A percentile compares a stretch with the other conserved stretches of the same genome.
phyloP scores from a whole-genome alignment of 2,888 invertebrate species.

The Nephrotoma flavescens region DNA sequence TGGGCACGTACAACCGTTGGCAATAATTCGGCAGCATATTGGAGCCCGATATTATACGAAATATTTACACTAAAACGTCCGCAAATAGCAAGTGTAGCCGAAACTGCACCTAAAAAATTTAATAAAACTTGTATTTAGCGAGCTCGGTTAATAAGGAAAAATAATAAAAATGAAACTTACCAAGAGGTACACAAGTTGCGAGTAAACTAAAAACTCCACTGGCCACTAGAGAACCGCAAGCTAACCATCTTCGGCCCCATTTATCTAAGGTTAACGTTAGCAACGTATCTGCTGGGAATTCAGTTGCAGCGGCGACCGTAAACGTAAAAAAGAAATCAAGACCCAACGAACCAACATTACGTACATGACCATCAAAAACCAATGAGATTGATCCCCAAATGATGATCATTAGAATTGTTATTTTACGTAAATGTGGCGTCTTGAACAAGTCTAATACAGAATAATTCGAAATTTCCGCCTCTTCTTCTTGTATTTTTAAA shows the following conservation, averaged over 20 bases:
- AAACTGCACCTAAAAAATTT: conserved; percentile 43
- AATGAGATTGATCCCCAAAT: conserved; percentile 85
- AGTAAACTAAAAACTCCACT: conserved; percentile 69
- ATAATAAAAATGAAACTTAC: conserved; percentile 26
- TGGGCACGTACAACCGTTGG: conserved; percentile 80
- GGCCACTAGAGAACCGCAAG: conserved; percentile 65
- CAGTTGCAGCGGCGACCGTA: conserved; percentile 69
- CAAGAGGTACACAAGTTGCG: conserved; percentile 58
- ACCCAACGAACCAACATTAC: conserved; percentile 73
- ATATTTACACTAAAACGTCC: conserved; percentile 79
- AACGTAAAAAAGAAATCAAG: conserved; percentile 74
- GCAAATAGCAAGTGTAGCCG: conserved; percentile 63
- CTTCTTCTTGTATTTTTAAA: conserved; percentile 51
- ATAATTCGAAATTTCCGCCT: conserved; percentile 51
- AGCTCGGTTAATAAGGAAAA: conserved; percentile 5
- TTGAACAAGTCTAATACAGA: conserved; percentile 69
- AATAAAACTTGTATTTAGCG: not conserved
- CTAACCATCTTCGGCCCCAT: conserved; percentile 75
- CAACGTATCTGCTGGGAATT: conserved; percentile 71
- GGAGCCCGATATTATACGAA: conserved; percentile 78
- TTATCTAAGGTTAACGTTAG: conserved; percentile 54
- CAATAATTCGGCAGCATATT: conserved; percentile 74
- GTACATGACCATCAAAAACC: conserved; percentile 77
- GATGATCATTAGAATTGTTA: conserved; percentile 60
- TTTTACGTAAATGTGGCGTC: conserved; percentile 59